Base-by-base conservation (phyloP, 2,888 invertebrate genomes). In the Silvanus unidentatus region DNA sequence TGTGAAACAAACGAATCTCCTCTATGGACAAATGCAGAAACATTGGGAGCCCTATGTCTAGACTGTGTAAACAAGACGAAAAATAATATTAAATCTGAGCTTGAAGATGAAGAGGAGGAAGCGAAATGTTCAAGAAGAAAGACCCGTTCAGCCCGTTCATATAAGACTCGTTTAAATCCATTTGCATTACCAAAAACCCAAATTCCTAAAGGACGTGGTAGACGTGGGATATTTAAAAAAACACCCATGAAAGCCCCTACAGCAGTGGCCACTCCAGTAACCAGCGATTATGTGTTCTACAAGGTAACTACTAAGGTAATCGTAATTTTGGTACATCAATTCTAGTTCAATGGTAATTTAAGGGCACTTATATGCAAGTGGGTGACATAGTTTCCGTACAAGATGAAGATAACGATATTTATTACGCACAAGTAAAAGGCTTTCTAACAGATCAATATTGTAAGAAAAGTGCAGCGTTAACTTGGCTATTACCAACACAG, bases 381-480 rank as follows among this genome's bases (percentile, higher is more conserved):
- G 95, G 95, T 0, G 95, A 96, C 66, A 86, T 96, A 55, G 92
- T 95, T 0, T 90, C 91, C 0, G 75, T 94, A 69, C 75, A 82
- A 44, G 92, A 92, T 63, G 72, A 79, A 29, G 83, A 84, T 2
- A 84, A 86, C 41, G 83, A 82, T 49, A 78, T 82, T 16, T 96
- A 84, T 72, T 96, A 92, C 64, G 94, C 92, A 4, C 94, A 95
- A 74, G 82, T 95, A 43, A 78, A 89, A 42, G 94, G 93, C 1
- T 80, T 96, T 42, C 75, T 95, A 47, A 88, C 90, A 0, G 95
- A 96, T 68, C 90, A 92, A 67, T 95, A 90, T 69, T 90, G 92
- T 59, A 89, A 93, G 66, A 94, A 94, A 72, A 93, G 92, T 68
- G 94, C 93, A 0, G 89, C 88, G 1, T 75, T 95, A 10, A 90